These are phyloP conservation scores for Ptychobarbus kaznakovi DNA, from an alignment of 2,797 vertebrate genomes.

Conservation along the genomic window DNA sequence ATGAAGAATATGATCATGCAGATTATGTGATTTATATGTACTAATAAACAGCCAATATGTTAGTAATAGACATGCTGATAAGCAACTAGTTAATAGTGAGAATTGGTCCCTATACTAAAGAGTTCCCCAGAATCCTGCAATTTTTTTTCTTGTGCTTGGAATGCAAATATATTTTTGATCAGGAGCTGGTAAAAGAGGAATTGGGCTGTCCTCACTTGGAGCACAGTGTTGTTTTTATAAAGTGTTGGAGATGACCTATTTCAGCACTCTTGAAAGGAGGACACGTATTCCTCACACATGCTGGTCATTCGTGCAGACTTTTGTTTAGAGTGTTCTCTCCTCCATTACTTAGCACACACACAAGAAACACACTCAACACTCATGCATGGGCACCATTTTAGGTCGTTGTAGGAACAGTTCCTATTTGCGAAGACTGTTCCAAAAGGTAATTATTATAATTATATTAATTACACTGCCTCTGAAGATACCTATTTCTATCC, in stretches of 20 bases:
- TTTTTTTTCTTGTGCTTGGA: background rate
- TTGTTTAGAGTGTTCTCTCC: constrained; percentile 49
- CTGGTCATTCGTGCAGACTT: constrained; percentile 53
- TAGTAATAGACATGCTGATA: background rate
- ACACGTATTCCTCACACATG: constrained; percentile 50
- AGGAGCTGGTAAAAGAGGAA: constrained; percentile 53
- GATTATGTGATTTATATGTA: no score
- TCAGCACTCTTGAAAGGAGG: constrained; percentile 58
- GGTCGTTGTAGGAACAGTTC: background rate
- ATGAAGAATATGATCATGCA: no score
- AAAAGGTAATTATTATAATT: constrained; percentile 16
- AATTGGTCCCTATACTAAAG: background rate
- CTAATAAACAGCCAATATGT: no score
- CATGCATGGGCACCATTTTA: background rate
- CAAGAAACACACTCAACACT: background rate
- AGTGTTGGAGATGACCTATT: constrained; percentile 64
- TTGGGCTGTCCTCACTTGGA: constrained; percentile 55
- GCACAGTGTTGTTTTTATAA: constrained; percentile 52
- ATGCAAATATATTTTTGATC: constrained; percentile 43
- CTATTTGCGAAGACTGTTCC: background rate
- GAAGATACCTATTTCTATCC: background rate
- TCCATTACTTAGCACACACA: constrained; percentile 12
- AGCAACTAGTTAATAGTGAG: background rate
- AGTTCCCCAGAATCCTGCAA: background rate
- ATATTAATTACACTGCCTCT: constrained; percentile 4